Conservation (phyloP, 2,113 vertebrate genomes). For the Acanthisitta chloris region DNA sequence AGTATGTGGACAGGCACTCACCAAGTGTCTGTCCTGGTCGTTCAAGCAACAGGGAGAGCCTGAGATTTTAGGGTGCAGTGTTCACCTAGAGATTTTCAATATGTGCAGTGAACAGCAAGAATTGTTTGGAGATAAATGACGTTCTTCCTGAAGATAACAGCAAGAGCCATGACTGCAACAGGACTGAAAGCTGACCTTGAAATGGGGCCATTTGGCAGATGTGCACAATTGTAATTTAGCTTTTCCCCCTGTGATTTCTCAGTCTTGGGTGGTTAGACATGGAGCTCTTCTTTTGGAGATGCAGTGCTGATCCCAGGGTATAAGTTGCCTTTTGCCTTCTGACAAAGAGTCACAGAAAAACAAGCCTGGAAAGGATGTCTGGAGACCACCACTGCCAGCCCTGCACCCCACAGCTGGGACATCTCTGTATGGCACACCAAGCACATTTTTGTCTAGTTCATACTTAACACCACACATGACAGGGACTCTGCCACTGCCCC, state of each 20-base stretch:
- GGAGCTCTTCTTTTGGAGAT: not conserved
- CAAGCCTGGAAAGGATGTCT: not conserved
- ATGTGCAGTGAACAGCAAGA: not conserved
- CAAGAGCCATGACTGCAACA: not conserved
- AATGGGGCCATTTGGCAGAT: not conserved
- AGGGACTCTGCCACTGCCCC: not conserved
- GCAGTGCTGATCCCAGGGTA: not conserved
- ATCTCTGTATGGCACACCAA: not conserved
- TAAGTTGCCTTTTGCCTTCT: not conserved
- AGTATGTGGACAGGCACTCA: not conserved
- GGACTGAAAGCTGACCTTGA: constrained; percentile 13
- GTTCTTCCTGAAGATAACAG: not conserved
- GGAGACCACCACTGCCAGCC: not conserved
- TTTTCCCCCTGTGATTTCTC: constrained; percentile 8
- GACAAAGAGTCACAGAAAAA: not conserved
- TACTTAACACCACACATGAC: not conserved
- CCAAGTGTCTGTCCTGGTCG: not conserved
- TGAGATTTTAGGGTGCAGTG: not conserved
- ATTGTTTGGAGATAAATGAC: not conserved
- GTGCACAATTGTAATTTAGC: not conserved
- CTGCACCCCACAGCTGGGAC: not conserved
- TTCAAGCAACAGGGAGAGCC: not conserved
- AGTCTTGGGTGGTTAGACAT: not conserved
- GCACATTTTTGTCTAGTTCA: not conserved
- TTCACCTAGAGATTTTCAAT: not conserved